Evolutionary conservation across 2,888 invertebrate genomes (phyloP), one percentile per base, ranked within the genome.

Genomic region (Trissolcus japonicus): DNA sequence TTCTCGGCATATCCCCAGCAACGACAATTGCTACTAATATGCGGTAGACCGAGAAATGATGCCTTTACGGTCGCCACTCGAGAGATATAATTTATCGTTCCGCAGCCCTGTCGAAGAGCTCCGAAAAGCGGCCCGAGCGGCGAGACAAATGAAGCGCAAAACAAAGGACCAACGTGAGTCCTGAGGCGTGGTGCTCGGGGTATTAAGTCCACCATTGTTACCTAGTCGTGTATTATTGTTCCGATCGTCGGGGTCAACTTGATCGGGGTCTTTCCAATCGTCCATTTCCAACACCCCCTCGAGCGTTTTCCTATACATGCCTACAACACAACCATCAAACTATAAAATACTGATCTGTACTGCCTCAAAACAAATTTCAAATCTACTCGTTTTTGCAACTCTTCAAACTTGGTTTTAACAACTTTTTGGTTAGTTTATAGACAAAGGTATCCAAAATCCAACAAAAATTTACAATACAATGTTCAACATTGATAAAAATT

Each of bases 91-190:
- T 87, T 87, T 87, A 86, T 87, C 86, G 85, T 83, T 85, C 83
- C 85, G 84, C 81, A 83, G 84, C 81, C 79, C 79, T 81, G 76
- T 68, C 76, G 79, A 76, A 71, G 72, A 57, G 60, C 69, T 19
- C 21, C 53, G 59, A 63, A 74, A 56, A 57, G 50, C 59, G 51
- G 80, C 76, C 75, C 62, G 80, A 75, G 69, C 81, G 66, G 65
- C 73, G 80, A 87, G 88, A 87, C 86, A 87, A 88, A 88, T 88
- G 88, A 87, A 88, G 84, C 85, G 84, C 86, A 85, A 88, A 88
- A 88, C 88, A 88, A 88, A 88, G 85, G 86, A 59, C 60, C 55
- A 83, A 79, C 79, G 80, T 76, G 79, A 74, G 69, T 56, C 69
- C 68, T 79, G 82, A 82, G 88, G 88, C 87, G 88, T 87, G 87